Base-by-base conservation (phyloP, 2,113 vertebrate species). In the Balaeniceps rex region DNA sequence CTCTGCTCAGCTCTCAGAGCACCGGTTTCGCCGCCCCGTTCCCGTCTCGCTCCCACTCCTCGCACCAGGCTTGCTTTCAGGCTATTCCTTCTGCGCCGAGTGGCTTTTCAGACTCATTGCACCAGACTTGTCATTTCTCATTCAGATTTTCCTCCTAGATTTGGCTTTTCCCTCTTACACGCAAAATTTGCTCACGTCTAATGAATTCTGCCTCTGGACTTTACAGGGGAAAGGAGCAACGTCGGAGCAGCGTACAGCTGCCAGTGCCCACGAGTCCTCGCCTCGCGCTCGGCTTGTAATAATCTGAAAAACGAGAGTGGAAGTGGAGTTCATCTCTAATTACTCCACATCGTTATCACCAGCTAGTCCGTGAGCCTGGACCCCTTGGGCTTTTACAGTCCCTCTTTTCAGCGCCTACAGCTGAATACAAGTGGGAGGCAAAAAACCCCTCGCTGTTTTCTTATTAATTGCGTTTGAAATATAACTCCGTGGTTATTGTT, bases 121-220 rank as follows among this genome's bases (percentile, higher is more conserved):
- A 97, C 95, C 92, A 95, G 92, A 28, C 94, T 93, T 97, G 92
- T 96, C 95, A 44, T 94, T 93, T 88, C 94, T 95, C 92, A 93
- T 97, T 97, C 96, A 93, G 60, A 55, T 95, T 94, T 87, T 91
- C 90, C 83, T 95, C 86, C 93, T 24, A 36, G 94, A 96, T 94
- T 83, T 69, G 72, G 93, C 76, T 95, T 94, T 92, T 93, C 38
- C 68, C 83, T 81, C 93, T 94, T 74, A 86, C 54, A 49, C 10
- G 7, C 88, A 87, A 70, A 93, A 97, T 95, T 96, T 92, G 76
- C 92, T 96, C 86, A 44, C 31, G 90, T 94, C 97, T 97, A 93
- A 93, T 82, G 94, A 95, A 95, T 95, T 95, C 94, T 96, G 96
- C 96, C 90, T 92, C 93, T 81, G 96, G 95, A 95, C 92, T 81